A percentile compares a stretch with the other conserved stretches of the same genome.
Evolutionary conservation across 35 echinoderm and acorn worm species (phyloP).

Genomic region (Strongylocentrotus purpuratus): DNA sequence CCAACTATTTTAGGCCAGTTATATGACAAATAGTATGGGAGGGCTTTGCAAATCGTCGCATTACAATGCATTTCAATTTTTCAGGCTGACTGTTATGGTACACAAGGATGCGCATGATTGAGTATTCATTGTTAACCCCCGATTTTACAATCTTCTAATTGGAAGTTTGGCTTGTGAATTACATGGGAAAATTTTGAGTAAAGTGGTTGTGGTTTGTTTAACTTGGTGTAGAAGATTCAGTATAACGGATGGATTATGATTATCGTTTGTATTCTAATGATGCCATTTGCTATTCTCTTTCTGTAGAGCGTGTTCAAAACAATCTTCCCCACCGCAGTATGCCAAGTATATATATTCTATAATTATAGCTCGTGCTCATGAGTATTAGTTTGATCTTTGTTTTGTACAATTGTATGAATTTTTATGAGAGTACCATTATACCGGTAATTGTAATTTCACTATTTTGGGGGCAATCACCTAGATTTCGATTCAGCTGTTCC

Average conservation of each 20-base stretch:
- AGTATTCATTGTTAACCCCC: background rate
- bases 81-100: background rate
- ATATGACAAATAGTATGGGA: constrained; percentile 2
- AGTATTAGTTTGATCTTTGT: no score
- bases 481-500: no score
- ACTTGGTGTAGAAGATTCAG: background rate
- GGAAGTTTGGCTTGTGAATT: background rate
- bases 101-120: background rate
- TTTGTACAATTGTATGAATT: no score
- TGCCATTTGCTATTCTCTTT: background rate
- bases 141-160: background rate
- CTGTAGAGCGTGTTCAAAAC: background rate
- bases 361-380: no score
- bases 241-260: background rate
- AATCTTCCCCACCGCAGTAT: background rate
- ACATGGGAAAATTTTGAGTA: constrained; percentile 5
- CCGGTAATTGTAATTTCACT: no score
- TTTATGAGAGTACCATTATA: no score
- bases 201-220: background rate
- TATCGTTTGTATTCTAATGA: background rate
- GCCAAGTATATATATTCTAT: no score
- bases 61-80: background rate
- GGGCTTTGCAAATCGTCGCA: background rate
- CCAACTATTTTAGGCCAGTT: background rate
- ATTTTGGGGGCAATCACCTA: no score